Evolutionary conservation across 2,888 invertebrate species (phyloP).

Genomic region (Parnassius glacialis): DNA sequence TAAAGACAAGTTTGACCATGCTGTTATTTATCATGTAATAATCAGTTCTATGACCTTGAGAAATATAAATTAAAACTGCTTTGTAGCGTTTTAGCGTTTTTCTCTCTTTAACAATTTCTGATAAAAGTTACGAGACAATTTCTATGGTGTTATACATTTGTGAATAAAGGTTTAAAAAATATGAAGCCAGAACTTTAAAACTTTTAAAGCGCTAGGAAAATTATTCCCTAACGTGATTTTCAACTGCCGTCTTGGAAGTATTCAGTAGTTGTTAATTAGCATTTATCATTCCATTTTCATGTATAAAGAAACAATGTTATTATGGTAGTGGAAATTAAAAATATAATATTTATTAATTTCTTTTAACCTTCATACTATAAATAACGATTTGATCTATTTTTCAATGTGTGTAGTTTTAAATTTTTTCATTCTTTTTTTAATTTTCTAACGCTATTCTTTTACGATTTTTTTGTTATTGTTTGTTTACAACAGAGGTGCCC

Average conservation of each 20-base stretch:
- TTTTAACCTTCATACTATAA: no score
- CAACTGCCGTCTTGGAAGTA: neutral
- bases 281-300: neutral
- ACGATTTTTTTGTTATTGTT: no score
- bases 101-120: neutral
- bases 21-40: neutral
- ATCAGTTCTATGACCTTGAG: neutral
- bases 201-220: no score
- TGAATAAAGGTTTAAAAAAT: neutral
- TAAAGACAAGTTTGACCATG: neutral
- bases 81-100: neutral
- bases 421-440: no score
- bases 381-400: no score
- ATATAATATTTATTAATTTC: no score
- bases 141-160: neutral
- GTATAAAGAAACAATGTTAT: constrained; percentile 5
- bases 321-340: neutral
- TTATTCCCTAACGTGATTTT: neutral
- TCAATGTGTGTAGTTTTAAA: no score
- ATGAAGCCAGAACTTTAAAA: neutral
- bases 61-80: neutral
- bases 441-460: no score
- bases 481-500: neutral
- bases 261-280: constrained; percentile 1
- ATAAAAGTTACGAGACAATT: neutral